phyloP scores from a whole-genome alignment of 2,113 vertebrate genomes.

The Melanotaenia duboulayi region DNA sequence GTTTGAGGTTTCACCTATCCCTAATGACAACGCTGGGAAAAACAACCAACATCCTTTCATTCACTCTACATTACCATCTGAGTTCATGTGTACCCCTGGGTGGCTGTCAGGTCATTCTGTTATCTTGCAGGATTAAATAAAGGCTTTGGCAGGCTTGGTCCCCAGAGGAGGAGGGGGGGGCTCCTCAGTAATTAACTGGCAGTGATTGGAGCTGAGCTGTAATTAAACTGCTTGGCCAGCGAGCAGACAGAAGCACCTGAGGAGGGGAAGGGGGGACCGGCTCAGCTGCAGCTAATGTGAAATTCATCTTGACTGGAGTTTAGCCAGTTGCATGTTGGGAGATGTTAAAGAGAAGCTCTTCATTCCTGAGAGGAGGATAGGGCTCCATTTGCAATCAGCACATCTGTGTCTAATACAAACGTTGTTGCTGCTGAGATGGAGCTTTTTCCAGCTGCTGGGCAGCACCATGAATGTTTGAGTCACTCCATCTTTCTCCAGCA shows the following conservation, averaged over 20 bases:
- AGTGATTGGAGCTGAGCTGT: conserved; percentile 47
- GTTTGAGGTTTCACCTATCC: conserved; percentile 17
- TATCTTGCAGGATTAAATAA: conserved; percentile 48
- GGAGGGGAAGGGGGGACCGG: neutral
- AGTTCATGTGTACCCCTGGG: neutral
- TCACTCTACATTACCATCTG: conserved; percentile 17
- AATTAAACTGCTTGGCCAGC: conserved; percentile 55
- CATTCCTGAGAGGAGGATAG: conserved; percentile 13
- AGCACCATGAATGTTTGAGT: neutral
- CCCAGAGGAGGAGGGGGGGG: conserved; percentile 1
- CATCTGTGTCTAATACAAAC: conserved; percentile 67
- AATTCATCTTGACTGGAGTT: conserved; percentile 31
- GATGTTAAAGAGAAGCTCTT: conserved; percentile 31
- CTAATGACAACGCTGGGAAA: conserved; percentile 40
- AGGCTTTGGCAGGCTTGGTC: conserved; percentile 44
- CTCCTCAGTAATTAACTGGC: conserved; percentile 58
- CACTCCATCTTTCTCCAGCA: neutral
- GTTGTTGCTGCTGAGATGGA: conserved; percentile 21
- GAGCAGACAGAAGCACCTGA: conserved; percentile 15
- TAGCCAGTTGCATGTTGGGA: conserved; percentile 45
- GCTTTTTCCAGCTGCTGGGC: conserved; percentile 38
- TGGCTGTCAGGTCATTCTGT: conserved; percentile 37
- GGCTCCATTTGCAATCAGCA: conserved; percentile 35
- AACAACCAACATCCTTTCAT: conserved; percentile 28
- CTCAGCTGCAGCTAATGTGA: conserved; percentile 6